These are phyloP conservation scores for Sebastes itinus DNA, from an alignment of 2,797 vertebrate genomes.

Conservation along the genomic window DNA sequence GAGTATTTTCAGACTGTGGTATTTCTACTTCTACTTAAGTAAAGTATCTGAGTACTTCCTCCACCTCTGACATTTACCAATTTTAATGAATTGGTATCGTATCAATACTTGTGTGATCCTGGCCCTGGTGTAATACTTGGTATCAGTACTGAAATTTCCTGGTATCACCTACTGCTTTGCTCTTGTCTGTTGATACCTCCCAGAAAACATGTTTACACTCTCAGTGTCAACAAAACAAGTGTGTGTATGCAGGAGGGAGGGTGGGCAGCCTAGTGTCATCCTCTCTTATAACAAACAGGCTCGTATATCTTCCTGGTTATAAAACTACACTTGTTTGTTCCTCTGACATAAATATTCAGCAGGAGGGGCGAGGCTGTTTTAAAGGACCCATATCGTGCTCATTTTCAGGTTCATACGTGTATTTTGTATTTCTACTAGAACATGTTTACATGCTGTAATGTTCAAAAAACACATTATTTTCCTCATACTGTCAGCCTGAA, in stretches of 20 bases:
- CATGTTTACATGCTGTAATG: too few species aligned
- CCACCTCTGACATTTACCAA: too few species aligned
- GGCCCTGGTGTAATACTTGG: background rate
- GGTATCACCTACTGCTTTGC: background rate
- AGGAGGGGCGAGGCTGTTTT: constrained; percentile 9
- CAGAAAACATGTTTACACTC: constrained; percentile 41
- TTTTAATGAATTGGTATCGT: background rate
- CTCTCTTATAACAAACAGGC: constrained; percentile 30
- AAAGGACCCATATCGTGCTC: too few species aligned
- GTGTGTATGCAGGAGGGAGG: background rate
- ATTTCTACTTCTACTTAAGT: too few species aligned
- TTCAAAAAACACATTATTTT: too few species aligned
- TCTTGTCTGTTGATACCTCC: constrained; percentile 4
- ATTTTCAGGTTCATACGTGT: too few species aligned
- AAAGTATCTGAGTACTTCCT: too few species aligned
- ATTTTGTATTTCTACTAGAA: too few species aligned
- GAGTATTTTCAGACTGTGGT: too few species aligned
- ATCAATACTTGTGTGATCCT: background rate
- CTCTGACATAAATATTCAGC: background rate
- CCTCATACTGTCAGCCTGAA: too few species aligned
- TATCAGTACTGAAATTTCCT: background rate
- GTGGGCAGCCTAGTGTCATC: background rate
- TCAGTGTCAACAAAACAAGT: constrained; percentile 4
- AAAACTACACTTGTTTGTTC: constrained; percentile 32
- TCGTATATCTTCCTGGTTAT: constrained; percentile 9